Evolutionary conservation across 2,113 vertebrate species (phyloP).

Genomic region (Otocyon megalotis): DNA sequence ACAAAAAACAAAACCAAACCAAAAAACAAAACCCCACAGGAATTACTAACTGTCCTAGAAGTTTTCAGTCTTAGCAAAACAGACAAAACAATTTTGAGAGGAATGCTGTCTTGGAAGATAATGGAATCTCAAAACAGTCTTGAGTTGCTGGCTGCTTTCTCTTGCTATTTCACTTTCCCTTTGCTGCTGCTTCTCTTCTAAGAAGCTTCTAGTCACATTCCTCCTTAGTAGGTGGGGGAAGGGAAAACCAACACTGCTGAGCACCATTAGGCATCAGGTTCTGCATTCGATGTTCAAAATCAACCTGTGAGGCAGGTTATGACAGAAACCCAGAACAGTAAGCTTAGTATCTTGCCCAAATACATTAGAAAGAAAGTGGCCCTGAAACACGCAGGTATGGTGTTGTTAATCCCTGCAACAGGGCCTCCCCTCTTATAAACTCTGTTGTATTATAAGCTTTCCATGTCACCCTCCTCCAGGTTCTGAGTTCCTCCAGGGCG

Average conservation of each 20-base stretch:
- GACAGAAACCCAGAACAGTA: neutral
- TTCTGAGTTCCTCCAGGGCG: neutral
- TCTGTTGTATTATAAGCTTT: neutral
- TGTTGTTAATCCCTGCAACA: neutral
- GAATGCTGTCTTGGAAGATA: neutral
- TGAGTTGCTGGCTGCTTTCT: neutral
- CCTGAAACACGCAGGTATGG: neutral
- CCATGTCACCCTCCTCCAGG: neutral
- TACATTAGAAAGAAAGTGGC: neutral
- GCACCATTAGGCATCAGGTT: neutral
- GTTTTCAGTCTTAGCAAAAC: neutral
- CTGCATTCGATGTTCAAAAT: neutral
- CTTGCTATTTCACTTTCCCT: neutral
- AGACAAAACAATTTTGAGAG: neutral
- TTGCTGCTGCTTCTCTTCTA: neutral
- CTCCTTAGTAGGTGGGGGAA: neutral
- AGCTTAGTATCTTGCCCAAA: neutral
- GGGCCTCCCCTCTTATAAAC: neutral
- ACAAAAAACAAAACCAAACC: neutral
- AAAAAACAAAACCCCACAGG: neutral
- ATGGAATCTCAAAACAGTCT: neutral
- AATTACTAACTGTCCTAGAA: conserved; percentile 12
- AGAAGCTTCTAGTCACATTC: neutral
- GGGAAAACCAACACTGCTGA: neutral
- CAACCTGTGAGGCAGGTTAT: neutral